These are phyloP conservation scores for Leptopilina drosophilae DNA, from an alignment of 2,888 invertebrate species.

Conservation along the genomic window DNA sequence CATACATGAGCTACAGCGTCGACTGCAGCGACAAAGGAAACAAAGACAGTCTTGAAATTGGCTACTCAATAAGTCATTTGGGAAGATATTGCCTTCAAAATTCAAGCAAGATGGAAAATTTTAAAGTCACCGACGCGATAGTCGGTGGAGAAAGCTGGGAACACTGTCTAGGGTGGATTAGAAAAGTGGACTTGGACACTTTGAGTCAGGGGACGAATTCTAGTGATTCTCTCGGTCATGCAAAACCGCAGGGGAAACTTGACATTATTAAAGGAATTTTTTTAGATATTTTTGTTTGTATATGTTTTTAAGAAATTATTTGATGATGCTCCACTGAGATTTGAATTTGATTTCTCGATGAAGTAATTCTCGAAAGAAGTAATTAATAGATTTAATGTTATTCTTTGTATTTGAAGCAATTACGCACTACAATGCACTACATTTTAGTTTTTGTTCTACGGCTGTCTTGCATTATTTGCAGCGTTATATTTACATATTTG, in stretches of 20 bases:
- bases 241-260: conserved; percentile 69
- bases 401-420: conserved; percentile 14
- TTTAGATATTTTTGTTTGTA: conserved; percentile 71
- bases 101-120: conserved; percentile 57
- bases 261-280: conserved; percentile 71
- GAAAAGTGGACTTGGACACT: conserved; percentile 62
- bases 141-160: too few relatives aligned
- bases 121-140: too few relatives aligned
- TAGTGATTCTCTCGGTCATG: conserved; percentile 64
- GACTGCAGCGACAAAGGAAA: conserved; percentile 56
- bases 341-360: not conserved
- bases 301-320: conserved; percentile 62
- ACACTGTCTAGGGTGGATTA: conserved; percentile 65
- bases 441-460: conserved; percentile 7
- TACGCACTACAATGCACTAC: conserved; percentile 7
- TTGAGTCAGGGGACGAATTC: conserved; percentile 66
- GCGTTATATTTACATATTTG: not conserved
- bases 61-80: conserved; percentile 69
- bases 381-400: conserved; percentile 2
- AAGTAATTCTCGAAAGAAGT: not conserved
- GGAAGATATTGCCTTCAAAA: conserved; percentile 65
- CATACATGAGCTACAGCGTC: conserved; percentile 48
- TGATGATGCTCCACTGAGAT: conserved; percentile 26
- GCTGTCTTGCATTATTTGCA: conserved; percentile 21
- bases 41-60: conserved; percentile 69